Percentiles rank a stretch among this genome's conserved stretches.
Evolutionary conservation across 2,888 invertebrate species (phyloP).

Genomic region (Acrobasis repandana): DNA sequence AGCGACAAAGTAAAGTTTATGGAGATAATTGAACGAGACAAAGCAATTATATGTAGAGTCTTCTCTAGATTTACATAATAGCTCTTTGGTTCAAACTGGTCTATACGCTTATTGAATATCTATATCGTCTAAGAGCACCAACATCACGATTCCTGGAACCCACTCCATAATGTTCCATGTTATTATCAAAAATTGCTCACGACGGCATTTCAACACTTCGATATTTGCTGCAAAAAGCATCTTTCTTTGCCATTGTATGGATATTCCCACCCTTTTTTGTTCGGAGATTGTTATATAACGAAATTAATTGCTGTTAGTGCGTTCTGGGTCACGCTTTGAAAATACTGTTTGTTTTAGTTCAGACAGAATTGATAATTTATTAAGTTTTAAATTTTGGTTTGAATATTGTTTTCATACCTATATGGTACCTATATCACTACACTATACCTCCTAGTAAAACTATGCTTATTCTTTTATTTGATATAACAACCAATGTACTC

Average conservation of each 20-base stretch:
- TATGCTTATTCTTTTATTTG: too few relatives aligned
- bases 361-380: too few relatives aligned
- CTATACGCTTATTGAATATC: background rate
- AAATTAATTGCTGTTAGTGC: slow-evolving; percentile 2
- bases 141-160: slow-evolving; percentile 7
- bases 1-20: too few relatives aligned
- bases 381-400: too few relatives aligned
- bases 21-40: too few relatives aligned
- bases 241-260: background rate
- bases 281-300: slow-evolving; percentile 8
- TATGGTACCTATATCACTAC: too few relatives aligned
- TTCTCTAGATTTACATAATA: too few relatives aligned
- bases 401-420: too few relatives aligned
- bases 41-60: too few relatives aligned
- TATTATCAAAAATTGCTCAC: slow-evolving; percentile 22
- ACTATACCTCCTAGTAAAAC: too few relatives aligned
- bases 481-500: too few relatives aligned
- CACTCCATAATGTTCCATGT: background rate
- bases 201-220: background rate
- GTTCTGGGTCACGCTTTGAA: slow-evolving; percentile 6
- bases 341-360: background rate
- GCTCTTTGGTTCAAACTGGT: background rate
- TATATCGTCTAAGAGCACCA: background rate
- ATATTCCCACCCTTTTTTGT: slow-evolving; percentile 13
- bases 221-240: slow-evolving; percentile 6